Conservation (phyloP, 2,888 invertebrate genomes). For the Acanthosepion lycidas region DNA sequence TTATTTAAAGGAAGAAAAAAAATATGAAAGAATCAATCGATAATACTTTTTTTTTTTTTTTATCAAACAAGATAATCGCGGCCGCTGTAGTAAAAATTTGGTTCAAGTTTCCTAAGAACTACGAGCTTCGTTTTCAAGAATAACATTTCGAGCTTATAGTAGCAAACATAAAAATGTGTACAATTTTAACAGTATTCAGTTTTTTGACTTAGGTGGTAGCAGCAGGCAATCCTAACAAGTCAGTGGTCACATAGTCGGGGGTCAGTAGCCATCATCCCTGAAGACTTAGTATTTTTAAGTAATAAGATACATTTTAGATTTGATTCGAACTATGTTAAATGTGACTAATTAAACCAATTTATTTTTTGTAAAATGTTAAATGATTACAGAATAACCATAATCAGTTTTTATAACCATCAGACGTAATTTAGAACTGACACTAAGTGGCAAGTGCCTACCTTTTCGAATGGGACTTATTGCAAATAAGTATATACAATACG, state of each 20-base stretch:
- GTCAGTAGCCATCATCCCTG: neutral
- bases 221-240: slow-evolving; percentile 24
- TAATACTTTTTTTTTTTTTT: too few relatives aligned
- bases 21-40: too few relatives aligned
- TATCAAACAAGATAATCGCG: too few relatives aligned
- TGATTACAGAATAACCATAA: neutral
- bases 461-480: neutral
- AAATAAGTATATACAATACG: neutral
- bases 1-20: too few relatives aligned
- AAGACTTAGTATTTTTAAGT: neutral
- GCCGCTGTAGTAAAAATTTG: too few relatives aligned
- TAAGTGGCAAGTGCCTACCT: neutral
- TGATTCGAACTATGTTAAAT: neutral
- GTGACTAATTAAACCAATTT: neutral
- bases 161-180: too few relatives aligned
- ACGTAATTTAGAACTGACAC: neutral
- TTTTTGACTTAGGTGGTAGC: neutral
- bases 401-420: neutral
- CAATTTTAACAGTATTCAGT: too few relatives aligned
- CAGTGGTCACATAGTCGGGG: slow-evolving; percentile 12
- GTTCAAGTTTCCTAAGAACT: too few relatives aligned
- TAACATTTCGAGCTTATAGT: too few relatives aligned
- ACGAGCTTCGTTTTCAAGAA: too few relatives aligned
- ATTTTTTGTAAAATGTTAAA: neutral
- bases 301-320: neutral